phyloP scores from a whole-genome alignment of 2,797 vertebrate genomes.

The Schizopygopsis malacanthus region DNA sequence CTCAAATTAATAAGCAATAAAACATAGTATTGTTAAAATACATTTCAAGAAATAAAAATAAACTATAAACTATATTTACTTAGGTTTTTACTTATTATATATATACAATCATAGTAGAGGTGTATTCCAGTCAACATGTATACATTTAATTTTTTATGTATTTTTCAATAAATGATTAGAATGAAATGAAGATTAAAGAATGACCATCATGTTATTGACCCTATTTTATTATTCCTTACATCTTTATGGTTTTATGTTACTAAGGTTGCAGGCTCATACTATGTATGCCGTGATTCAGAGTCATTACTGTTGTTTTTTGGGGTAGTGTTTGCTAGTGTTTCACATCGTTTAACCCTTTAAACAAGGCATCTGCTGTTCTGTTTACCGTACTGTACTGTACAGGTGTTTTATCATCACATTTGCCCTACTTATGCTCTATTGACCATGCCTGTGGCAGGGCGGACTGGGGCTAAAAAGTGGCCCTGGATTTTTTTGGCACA shows the following conservation, averaged over 20 bases:
- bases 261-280: background rate
- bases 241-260: constrained; percentile 15
- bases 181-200: background rate
- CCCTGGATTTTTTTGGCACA: no score
- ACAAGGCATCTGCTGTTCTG: background rate
- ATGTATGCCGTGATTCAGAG: background rate
- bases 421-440: constrained; percentile 32
- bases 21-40: no score
- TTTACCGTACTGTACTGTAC: constrained; percentile 11
- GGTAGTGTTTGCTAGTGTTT: background rate
- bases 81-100: no score
- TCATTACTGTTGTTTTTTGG: background rate
- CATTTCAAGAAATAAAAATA: background rate
- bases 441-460: background rate
- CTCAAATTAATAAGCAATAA: no score
- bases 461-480: no score
- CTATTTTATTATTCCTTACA: background rate
- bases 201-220: background rate
- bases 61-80: background rate
- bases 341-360: background rate
- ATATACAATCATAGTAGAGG: background rate
- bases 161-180: background rate
- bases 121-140: background rate
- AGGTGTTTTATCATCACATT: constrained; percentile 36
- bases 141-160: background rate